Percentiles rank a stretch among this genome's conserved stretches.
Conservation (phyloP, 2,113 vertebrate species). For the Mus spicilegus region DNA sequence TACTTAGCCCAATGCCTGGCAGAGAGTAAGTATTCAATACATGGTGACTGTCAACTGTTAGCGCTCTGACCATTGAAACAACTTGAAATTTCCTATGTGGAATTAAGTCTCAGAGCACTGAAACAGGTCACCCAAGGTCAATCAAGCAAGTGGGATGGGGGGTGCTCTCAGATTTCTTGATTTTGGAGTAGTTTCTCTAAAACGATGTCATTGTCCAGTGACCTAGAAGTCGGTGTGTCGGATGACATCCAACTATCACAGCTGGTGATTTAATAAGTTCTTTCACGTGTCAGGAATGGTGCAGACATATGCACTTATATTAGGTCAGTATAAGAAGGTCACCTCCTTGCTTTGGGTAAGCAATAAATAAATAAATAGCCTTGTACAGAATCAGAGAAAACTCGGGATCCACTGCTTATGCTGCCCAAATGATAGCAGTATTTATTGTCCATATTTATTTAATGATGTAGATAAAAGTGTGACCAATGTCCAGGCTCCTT, state of each 20-base stretch:
- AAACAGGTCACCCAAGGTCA: slow-evolving; percentile 26
- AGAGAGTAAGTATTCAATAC: not conserved
- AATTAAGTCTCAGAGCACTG: slow-evolving; percentile 27
- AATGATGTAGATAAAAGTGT: slow-evolving; percentile 8
- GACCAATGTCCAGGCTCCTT: not conserved
- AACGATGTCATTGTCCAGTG: not conserved
- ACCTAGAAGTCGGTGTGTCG: slow-evolving; percentile 60
- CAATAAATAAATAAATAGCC: not conserved
- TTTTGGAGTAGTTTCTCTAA: slow-evolving; percentile 27
- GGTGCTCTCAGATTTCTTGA: slow-evolving; percentile 57
- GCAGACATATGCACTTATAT: not conserved
- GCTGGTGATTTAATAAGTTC: slow-evolving; percentile 37
- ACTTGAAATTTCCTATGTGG: slow-evolving; percentile 26
- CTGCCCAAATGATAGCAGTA: not conserved
- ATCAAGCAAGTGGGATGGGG: slow-evolving; percentile 2
- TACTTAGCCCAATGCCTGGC: slow-evolving; percentile 5
- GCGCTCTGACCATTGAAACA: slow-evolving; percentile 24
- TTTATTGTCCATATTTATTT: slow-evolving; percentile 1
- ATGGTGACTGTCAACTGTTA: not conserved
- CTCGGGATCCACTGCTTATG: not conserved
- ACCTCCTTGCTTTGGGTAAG: not conserved
- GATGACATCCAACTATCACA: slow-evolving; percentile 39
- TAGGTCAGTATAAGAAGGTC: not conserved
- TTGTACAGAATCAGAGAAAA: slow-evolving; percentile 6
- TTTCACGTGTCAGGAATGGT: slow-evolving; percentile 8